Evolutionary conservation across 2,113 vertebrate genomes (phyloP), one percentile per base, ranked within the genome.

Genomic region (Corythoichthys haematopterus): DNA sequence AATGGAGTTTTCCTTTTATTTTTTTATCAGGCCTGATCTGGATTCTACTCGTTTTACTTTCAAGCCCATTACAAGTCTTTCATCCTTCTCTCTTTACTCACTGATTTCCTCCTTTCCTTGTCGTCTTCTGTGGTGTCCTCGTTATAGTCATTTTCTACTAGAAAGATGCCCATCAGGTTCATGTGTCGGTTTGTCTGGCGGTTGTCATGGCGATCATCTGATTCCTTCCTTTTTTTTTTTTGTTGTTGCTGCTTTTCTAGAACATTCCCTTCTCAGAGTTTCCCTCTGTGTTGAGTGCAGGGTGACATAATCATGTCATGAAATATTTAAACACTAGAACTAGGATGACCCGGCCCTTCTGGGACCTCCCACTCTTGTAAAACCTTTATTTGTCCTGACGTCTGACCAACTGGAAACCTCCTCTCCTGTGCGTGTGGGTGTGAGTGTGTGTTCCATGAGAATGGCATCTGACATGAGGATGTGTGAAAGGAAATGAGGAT

Each of bases 281-380:
- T 52, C 64, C 64, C 64, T 65, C 46, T 8, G 28, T 48, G 28
- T 48, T 8, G 59, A 56, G 56, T 36, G 73, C 72, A 70, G 45
- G 71, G 80, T 80, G 80, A 85, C 80, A 78, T 82, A 78, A 87
- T 78, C 76, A 47, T 0, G 12, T 16, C 67, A 83, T 87, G 68
- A 87, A 85, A 84, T 77, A 85, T 88, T 85, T 28, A 84, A 66
- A 45, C 69, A 72, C 74, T 80, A 75, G 68, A 75, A 77, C 61
- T 55, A 35, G 70, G 70, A 79, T 71, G 71, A 80, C 67, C 80
- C 20, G 11, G 16, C 48, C 43, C 74, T 66, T 70, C 37, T 0
- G 67, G 67, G 79, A 66, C 38, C 1, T 47, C 46, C 28, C 43
- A 65, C 63, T 50, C 14, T 65, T 51, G 63, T 65, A 51, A 48